phyloP scores from a whole-genome alignment of 2,113 vertebrate genomes.

The Typhlomys cinereus region DNA sequence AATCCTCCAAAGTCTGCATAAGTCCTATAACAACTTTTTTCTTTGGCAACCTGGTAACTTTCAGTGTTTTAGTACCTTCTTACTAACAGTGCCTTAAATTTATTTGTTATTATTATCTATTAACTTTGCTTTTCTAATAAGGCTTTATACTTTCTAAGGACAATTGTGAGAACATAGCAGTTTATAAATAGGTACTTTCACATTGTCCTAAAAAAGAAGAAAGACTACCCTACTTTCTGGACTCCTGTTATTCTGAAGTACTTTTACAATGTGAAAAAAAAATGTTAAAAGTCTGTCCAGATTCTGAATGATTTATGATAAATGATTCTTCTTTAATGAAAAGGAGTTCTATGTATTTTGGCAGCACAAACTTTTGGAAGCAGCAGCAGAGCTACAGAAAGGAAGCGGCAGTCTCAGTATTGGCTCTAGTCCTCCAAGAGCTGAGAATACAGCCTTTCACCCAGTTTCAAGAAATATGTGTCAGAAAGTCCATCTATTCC shows the following conservation, averaged over 20 bases:
- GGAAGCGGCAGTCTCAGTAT: conserved; percentile 39
- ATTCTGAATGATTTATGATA: conserved; percentile 49
- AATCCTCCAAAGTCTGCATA: background rate
- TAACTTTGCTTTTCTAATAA: conserved; percentile 38
- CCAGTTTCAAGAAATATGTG: conserved; percentile 31
- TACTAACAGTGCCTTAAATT: conserved; percentile 6
- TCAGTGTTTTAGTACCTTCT: background rate
- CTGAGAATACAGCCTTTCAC: conserved; percentile 48
- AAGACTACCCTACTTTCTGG: conserved; percentile 35
- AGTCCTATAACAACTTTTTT: background rate
- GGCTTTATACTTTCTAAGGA: conserved; percentile 38
- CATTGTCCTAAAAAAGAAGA: conserved; percentile 43
- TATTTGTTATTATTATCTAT: conserved; percentile 37
- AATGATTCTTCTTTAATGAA: conserved; percentile 44
- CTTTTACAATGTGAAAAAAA: conserved; percentile 55
- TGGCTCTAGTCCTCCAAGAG: conserved; percentile 35
- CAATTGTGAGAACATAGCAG: conserved; percentile 1
- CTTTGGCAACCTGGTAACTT: conserved; percentile 1
- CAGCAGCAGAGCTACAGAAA: conserved; percentile 42
- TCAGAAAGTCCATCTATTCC: conserved; percentile 3
- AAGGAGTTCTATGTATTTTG: conserved; percentile 52
- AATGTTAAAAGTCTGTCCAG: conserved; percentile 14
- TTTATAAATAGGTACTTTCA: conserved; percentile 42
- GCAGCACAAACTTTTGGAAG: conserved; percentile 56
- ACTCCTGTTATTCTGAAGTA: conserved; percentile 33